phyloP scores from a whole-genome alignment of 2,888 invertebrate genomes.

The Dromius quadrimaculatus region DNA sequence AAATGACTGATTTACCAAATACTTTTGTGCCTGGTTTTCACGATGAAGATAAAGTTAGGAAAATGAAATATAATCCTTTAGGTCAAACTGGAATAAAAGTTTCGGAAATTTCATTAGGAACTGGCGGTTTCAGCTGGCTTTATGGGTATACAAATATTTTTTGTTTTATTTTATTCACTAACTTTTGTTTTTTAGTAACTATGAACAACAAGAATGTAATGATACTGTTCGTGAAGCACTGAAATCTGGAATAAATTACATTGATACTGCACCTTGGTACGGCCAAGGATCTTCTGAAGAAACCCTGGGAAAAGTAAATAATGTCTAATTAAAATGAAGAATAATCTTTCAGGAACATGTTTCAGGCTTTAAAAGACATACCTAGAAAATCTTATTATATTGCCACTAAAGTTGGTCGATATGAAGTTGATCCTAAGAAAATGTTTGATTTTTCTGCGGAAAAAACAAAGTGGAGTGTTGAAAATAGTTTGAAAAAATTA shows the following conservation, averaged over 20 bases:
- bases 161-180: conserved; percentile 26
- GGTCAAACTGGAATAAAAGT: conserved; percentile 81
- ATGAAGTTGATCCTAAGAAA: conserved; percentile 74
- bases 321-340: neutral
- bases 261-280: conserved; percentile 95
- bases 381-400: conserved; percentile 88
- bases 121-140: conserved; percentile 78
- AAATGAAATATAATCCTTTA: conserved; percentile 80
- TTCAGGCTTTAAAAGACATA: conserved; percentile 79
- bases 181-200: conserved; percentile 67
- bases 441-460: conserved; percentile 91
- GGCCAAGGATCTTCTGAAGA: conserved; percentile 89
- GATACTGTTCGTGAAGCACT: conserved; percentile 78
- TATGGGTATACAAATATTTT: conserved; percentile 73
- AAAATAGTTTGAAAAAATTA: conserved; percentile 79
- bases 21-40: conserved; percentile 77
- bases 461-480: conserved; percentile 80
- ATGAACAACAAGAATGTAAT: conserved; percentile 76
- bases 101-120: conserved; percentile 81
- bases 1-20: conserved; percentile 66
- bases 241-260: conserved; percentile 86
- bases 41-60: conserved; percentile 70
- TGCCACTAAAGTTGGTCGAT: conserved; percentile 93
- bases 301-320: conserved; percentile 83
- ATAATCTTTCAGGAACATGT: conserved; percentile 5